Conservation (phyloP, 1,140 invertebrate species). For the Drosophila leontia region DNA sequence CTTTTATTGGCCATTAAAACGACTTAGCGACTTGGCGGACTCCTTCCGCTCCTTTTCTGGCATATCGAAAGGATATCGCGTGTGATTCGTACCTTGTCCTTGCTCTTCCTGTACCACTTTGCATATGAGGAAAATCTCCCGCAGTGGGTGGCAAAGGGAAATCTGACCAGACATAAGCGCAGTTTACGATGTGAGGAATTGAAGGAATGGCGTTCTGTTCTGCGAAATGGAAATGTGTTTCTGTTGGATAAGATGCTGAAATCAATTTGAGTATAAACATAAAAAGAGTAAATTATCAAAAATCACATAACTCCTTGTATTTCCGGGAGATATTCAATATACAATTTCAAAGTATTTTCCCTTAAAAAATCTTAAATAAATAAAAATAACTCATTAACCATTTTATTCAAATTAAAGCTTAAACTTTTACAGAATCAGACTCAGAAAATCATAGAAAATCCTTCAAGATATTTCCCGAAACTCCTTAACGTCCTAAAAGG, state of each 20-base stretch:
- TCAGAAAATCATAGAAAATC: neutral
- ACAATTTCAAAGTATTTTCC: no score
- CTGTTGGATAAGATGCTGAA: slow-evolving; percentile 25
- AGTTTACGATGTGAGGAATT: slow-evolving; percentile 40
- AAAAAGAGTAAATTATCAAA: neutral
- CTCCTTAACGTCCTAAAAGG: neutral
- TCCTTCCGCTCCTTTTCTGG: slow-evolving; percentile 18
- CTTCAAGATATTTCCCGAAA: neutral
- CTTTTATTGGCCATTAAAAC: slow-evolving; percentile 85
- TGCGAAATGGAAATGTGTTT: slow-evolving; percentile 34
- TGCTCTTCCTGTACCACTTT: slow-evolving; percentile 29
- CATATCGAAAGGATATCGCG: slow-evolving; percentile 52
- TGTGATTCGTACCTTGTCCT: slow-evolving; percentile 72
- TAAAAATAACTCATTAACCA: no score
- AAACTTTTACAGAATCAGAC: no score
- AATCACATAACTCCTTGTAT: no score
- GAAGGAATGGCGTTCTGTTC: slow-evolving; percentile 6
- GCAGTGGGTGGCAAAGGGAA: slow-evolving; percentile 12
- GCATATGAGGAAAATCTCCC: slow-evolving; percentile 33
- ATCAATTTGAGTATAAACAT: slow-evolving; percentile 21
- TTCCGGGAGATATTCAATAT: no score
- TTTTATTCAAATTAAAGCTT: no score
- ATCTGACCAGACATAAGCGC: slow-evolving; percentile 46
- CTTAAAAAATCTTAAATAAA: no score
- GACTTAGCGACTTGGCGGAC: slow-evolving; percentile 83